phyloP scores from a whole-genome alignment of 2,797 vertebrate species.

The Lemur catta region DNA sequence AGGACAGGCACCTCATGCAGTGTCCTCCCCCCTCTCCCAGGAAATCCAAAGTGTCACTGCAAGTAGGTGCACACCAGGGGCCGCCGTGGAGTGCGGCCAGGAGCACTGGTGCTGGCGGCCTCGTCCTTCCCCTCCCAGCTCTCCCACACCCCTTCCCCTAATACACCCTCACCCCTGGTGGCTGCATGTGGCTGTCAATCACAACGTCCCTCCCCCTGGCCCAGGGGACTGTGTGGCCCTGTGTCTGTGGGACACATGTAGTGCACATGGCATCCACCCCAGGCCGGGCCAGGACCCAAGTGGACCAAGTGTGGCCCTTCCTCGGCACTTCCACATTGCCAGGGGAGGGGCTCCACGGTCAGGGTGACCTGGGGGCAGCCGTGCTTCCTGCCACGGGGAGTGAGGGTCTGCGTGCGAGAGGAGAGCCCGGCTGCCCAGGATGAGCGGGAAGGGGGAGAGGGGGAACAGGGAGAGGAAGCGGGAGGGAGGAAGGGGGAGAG shows the following conservation, averaged over 20 bases:
- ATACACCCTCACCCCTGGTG: fast-evolving
- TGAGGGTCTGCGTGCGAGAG: neutral
- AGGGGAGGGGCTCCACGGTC: neutral
- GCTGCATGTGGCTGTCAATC: neutral
- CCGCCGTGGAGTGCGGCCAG: fast-evolving
- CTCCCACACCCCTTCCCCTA: neutral
- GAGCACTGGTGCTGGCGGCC: fast-evolving
- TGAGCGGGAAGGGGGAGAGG: too few species aligned
- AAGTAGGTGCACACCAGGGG: neutral
- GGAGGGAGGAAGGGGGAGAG: too few species aligned
- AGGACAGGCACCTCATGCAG: neutral
- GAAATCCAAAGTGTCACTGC: neutral
- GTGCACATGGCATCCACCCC: neutral
- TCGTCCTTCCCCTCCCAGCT: neutral
- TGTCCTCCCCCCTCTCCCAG: neutral
- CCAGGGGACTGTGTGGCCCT: neutral
- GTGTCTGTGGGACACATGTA: neutral
- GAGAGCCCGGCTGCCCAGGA: neutral
- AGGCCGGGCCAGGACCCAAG: neutral
- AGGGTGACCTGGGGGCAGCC: neutral
- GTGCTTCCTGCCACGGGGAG: neutral
- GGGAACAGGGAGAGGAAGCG: too few species aligned
- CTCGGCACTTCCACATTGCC: neutral
- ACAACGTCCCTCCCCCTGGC: neutral
- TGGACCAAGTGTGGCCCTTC: neutral